phyloP scores from a whole-genome alignment of 2,113 vertebrate species.

The Pomatostomus ruficeps region DNA sequence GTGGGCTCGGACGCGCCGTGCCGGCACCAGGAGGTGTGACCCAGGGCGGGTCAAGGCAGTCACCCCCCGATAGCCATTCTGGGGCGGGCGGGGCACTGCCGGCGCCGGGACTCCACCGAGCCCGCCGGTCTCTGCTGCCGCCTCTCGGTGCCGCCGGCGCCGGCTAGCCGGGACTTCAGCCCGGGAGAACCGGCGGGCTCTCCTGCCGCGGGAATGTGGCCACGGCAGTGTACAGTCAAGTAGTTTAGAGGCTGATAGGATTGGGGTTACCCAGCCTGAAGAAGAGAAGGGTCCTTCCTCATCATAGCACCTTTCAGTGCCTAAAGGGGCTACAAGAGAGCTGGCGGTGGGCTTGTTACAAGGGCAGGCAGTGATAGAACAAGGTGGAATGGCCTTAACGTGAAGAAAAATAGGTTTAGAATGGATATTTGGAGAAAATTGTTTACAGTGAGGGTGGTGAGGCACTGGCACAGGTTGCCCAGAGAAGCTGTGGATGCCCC shows the following conservation, averaged over 20 bases:
- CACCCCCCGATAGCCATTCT: neutral
- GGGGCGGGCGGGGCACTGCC: too few relatives aligned
- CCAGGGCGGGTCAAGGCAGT: fast-evolving
- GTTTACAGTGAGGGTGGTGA: neutral
- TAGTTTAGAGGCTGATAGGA: neutral
- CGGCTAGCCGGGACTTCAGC: neutral
- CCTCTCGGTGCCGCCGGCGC: neutral
- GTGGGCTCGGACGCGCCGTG: neutral
- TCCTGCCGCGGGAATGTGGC: neutral
- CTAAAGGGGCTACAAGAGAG: neutral
- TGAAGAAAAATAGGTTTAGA: neutral
- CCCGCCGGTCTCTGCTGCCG: neutral
- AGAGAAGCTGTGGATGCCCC: neutral
- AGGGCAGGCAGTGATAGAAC: neutral
- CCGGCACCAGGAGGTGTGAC: neutral
- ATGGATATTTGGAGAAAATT: neutral
- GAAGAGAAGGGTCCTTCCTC: neutral
- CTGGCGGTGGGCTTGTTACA: too few relatives aligned
- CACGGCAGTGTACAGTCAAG: neutral
- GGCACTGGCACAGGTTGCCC: neutral
- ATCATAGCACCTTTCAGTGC: too few relatives aligned
- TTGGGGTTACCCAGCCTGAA: neutral
- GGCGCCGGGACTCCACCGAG: neutral
- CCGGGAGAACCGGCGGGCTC: fast-evolving
- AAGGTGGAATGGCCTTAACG: neutral